These are phyloP conservation scores for Bombus vancouverensis DNA, from an alignment of 1,140 invertebrate genomes.

Conservation along the genomic window DNA sequence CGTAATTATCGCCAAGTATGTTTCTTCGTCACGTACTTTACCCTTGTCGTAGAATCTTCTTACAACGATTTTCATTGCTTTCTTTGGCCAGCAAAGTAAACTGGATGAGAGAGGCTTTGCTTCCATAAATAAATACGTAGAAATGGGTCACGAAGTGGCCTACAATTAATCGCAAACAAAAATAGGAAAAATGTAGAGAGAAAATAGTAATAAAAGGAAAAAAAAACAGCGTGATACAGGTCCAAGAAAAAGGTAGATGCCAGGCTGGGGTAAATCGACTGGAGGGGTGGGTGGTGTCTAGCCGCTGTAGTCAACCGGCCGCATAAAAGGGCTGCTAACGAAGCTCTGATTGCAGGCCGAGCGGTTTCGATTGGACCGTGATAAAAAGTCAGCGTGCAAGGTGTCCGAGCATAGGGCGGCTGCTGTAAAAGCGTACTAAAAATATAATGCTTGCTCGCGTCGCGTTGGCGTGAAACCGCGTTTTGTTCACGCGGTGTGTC, in stretches of 20 bases:
- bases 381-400: conserved; percentile 54
- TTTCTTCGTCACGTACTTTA: background rate
- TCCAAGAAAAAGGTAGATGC: background rate
- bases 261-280: background rate
- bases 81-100: background rate
- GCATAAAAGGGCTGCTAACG: conserved; percentile 59
- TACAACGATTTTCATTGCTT: background rate
- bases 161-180: background rate
- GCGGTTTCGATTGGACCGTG: conserved; percentile 50
- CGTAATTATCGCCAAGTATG: background rate
- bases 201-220: background rate
- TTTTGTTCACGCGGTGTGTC: conserved; percentile 56
- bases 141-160: background rate
- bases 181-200: background rate
- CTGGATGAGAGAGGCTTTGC: background rate
- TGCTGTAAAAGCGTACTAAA: conserved; percentile 60
- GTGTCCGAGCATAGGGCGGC: conserved; percentile 30
- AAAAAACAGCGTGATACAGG: background rate
- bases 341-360: conserved; percentile 57
- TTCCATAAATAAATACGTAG: background rate
- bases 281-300: background rate
- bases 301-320: background rate
- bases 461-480: conserved; percentile 70
- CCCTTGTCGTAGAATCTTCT: background rate
- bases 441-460: conserved; percentile 61